phyloP scores from a whole-genome alignment of 2,888 invertebrate genomes.

The Aelia acuminata region DNA sequence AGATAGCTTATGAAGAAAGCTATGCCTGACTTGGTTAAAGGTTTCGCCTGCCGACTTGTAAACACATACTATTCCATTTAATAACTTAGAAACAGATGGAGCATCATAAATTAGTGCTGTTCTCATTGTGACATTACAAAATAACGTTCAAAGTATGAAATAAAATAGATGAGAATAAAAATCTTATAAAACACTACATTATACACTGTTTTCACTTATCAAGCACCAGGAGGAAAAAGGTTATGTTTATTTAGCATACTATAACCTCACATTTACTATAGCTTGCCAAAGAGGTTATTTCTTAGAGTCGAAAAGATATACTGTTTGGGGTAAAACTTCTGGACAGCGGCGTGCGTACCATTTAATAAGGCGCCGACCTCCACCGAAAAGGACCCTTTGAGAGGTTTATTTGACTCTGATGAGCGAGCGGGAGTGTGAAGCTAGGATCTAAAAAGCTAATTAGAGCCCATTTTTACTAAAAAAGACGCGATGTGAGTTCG shows the following conservation, averaged over 20 bases:
- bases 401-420: too few species aligned
- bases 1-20: slow-evolving; percentile 61
- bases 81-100: slow-evolving; percentile 74
- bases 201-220: neutral
- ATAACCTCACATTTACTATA: neutral
- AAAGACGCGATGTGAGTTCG: too few species aligned
- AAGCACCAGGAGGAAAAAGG: too few species aligned
- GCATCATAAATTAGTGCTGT: slow-evolving; percentile 61
- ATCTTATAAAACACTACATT: neutral
- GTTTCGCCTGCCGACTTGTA: slow-evolving; percentile 80
- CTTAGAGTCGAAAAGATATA: too few species aligned
- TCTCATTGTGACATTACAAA: neutral
- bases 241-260: too few species aligned
- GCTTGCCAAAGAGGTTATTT: slow-evolving; percentile 6
- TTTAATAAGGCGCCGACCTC: too few species aligned
- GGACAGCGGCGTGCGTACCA: too few species aligned
- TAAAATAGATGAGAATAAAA: neutral
- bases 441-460: too few species aligned
- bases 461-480: too few species aligned
- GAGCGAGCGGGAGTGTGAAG: too few species aligned
- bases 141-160: neutral
- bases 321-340: too few species aligned
- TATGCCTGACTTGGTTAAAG: slow-evolving; percentile 28
- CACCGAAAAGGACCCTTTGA: too few species aligned
- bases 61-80: slow-evolving; percentile 84